Percentiles rank a stretch among this genome's conserved stretches.
Evolutionary conservation across 2,888 invertebrate genomes (phyloP).

Genomic region (Spisula solida): DNA sequence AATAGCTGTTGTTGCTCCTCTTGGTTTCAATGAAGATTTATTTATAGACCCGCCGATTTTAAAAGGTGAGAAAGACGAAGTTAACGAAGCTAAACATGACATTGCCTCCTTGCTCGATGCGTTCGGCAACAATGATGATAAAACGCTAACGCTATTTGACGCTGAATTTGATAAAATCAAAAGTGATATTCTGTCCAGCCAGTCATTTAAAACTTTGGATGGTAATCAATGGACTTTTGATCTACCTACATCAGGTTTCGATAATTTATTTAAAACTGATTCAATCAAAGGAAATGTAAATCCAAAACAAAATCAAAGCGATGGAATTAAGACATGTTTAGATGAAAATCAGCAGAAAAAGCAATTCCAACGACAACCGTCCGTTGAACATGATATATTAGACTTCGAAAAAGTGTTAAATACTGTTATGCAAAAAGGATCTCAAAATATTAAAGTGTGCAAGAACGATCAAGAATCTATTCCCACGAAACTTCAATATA

Average conservation of each 20-base stretch:
- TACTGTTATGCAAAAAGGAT: constrained; percentile 39
- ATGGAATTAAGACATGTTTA: not conserved
- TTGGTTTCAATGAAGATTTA: constrained; percentile 38
- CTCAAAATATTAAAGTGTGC: not conserved
- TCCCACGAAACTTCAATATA: not conserved
- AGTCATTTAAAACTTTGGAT: constrained; percentile 46
- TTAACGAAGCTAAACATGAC: constrained; percentile 23
- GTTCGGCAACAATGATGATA: constrained; percentile 21
- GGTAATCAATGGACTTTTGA: constrained; percentile 47
- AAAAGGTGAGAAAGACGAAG: not conserved
- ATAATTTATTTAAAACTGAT: not conserved
- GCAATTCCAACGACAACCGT: constrained; percentile 23
- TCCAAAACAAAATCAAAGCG: not conserved
- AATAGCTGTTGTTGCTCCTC: constrained; percentile 45
- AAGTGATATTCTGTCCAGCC: constrained; percentile 30
- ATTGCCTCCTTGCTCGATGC: constrained; percentile 32
- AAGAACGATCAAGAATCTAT: not conserved
- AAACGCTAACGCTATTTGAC: constrained; percentile 32
- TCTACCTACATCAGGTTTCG: not conserved
- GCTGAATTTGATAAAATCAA: constrained; percentile 49
- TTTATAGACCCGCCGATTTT: not conserved
- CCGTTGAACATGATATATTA: constrained; percentile 46
- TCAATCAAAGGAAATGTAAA: not conserved
- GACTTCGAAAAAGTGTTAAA: constrained; percentile 55
- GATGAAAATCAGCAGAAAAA: not conserved